phyloP scores from a whole-genome alignment of 2,113 vertebrate species.

The Paramormyrops kingsleyae region DNA sequence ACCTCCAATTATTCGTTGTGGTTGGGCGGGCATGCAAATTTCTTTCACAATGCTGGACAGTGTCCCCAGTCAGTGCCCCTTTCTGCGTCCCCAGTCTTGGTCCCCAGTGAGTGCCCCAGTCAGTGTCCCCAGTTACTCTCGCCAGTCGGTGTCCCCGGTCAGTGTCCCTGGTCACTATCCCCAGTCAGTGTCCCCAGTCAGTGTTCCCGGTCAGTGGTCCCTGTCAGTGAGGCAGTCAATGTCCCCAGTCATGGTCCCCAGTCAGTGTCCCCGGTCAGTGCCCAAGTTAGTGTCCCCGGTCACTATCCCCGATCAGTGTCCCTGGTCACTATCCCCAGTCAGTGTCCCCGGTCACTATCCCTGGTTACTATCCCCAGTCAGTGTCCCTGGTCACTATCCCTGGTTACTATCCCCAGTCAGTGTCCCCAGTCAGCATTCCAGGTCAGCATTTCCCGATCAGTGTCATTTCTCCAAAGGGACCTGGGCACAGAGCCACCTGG shows the following conservation, averaged over 20 bases:
- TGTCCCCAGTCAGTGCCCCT: background rate
- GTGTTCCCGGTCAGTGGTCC: background rate
- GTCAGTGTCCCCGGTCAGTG: background rate
- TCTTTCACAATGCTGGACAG: background rate
- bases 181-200: background rate
- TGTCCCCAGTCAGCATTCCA: background rate
- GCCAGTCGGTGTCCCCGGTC: background rate
- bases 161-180: too few species aligned
- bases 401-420: background rate
- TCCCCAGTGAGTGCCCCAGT: background rate
- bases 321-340: too few species aligned
- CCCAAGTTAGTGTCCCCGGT: too few species aligned
- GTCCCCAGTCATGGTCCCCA: background rate
- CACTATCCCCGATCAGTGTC: too few species aligned
- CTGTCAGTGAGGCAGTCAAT: background rate
- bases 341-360: too few species aligned
- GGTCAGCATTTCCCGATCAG: background rate
- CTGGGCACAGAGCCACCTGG: background rate
- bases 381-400: background rate
- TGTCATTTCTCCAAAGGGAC: background rate
- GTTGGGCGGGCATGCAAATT: too few species aligned
- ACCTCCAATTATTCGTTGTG: background rate
- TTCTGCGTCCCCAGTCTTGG: background rate
- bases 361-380: background rate
- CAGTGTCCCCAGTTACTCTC: background rate